These are phyloP conservation scores for Mercenaria mercenaria DNA, from an alignment of 1,140 invertebrate species.

Conservation along the genomic window DNA sequence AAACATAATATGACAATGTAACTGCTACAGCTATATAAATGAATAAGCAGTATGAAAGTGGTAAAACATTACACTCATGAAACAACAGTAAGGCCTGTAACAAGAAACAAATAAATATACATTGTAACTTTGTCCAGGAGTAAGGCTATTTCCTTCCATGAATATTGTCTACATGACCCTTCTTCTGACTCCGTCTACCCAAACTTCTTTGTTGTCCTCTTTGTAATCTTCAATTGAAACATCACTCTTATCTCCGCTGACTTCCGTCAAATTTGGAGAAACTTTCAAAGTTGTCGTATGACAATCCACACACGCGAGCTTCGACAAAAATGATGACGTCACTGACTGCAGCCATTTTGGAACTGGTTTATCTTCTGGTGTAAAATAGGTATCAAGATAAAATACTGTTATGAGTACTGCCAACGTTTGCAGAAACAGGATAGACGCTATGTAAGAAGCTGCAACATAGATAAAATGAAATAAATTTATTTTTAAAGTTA, in stretches of 20 bases:
- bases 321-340: not conserved
- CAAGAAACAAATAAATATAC: slow-evolving; percentile 16
- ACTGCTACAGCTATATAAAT: too few species aligned
- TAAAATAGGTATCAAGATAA: slow-evolving; percentile 19
- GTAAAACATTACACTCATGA: not conserved
- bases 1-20: too few species aligned
- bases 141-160: slow-evolving; percentile 42
- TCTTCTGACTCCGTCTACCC: not conserved
- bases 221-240: not conserved
- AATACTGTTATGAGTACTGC: not conserved
- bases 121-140: slow-evolving; percentile 21
- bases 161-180: not conserved
- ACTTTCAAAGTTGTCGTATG: not conserved
- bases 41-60: not conserved
- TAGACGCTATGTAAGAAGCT: not conserved
- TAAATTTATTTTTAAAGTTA: too few species aligned
- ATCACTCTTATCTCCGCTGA: not conserved
- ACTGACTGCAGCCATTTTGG: slow-evolving; percentile 7
- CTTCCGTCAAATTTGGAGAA: not conserved
- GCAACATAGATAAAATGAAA: too few species aligned
- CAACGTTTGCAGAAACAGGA: not conserved
- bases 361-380: not conserved
- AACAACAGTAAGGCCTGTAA: not conserved
- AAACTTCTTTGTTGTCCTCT: not conserved
- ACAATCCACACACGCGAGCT: not conserved